Conservation (phyloP, 2,888 invertebrate species). For the Drosophila fungiperda region DNA sequence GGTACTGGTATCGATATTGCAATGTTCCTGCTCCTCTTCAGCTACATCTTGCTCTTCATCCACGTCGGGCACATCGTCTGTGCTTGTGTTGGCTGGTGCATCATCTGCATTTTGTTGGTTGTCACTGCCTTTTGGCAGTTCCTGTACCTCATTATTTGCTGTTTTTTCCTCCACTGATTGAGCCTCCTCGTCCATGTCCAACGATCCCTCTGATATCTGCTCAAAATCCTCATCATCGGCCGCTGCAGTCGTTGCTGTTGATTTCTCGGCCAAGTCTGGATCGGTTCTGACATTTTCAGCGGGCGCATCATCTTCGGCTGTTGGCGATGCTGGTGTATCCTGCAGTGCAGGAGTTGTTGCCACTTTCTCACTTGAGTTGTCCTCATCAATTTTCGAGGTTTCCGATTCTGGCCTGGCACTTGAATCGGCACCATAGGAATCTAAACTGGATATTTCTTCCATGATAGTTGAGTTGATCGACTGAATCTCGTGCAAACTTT, state of each 20-base stretch:
- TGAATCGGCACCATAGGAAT: conserved; percentile 80
- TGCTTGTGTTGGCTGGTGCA: conserved; percentile 5
- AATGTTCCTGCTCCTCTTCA: conserved; percentile 41
- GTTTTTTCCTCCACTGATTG: conserved; percentile 64
- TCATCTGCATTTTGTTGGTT: conserved; percentile 3
- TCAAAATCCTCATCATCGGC: conserved; percentile 79
- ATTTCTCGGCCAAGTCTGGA: conserved; percentile 18
- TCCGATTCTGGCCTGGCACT: conserved; percentile 74
- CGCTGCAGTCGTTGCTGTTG: conserved; percentile 31
- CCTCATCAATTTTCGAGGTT: conserved; percentile 68
- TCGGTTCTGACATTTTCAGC: conserved; percentile 19
- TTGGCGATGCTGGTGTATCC: conserved; percentile 59
- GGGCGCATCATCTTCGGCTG: conserved; percentile 51
- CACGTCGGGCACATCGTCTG: conserved; percentile 19
- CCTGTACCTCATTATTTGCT: conserved; percentile 28
- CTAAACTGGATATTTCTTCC: conserved; percentile 84
- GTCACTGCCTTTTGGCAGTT: conserved; percentile 30
- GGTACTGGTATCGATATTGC: conserved; percentile 39
- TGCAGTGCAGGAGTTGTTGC: conserved; percentile 32
- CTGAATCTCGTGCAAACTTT: conserved; percentile 30
- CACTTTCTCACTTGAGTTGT: conserved; percentile 48
- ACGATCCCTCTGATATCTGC: conserved; percentile 80
- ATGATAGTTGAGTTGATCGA: conserved; percentile 52
- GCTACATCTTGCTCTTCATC: conserved; percentile 19
- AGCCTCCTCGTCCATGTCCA: conserved; percentile 79